Conservation (phyloP, 2,888 invertebrate species). For the Lasioglossum marginatum region DNA sequence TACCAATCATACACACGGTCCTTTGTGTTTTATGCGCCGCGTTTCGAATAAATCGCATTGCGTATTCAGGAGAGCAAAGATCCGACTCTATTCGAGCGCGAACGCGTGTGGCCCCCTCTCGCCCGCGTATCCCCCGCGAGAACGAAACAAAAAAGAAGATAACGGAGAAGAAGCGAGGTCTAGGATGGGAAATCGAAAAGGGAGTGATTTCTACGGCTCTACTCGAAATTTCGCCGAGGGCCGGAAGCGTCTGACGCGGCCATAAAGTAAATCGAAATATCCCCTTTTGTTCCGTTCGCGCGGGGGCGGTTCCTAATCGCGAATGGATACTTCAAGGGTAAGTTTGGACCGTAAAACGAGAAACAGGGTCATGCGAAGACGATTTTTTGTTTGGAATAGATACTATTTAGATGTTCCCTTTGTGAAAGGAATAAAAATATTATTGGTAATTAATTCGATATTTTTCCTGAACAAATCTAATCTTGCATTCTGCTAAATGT, state of each 20-base stretch:
- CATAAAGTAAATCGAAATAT: neutral
- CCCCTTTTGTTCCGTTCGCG: neutral
- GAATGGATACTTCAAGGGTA: slow-evolving; percentile 13
- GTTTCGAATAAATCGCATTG: slow-evolving; percentile 83
- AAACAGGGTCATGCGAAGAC: neutral
- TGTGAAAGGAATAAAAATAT: neutral
- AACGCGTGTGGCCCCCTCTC: slow-evolving; percentile 71
- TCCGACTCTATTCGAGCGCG: slow-evolving; percentile 80
- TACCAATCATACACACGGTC: slow-evolving; percentile 83
- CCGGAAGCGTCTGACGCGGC: slow-evolving; percentile 67
- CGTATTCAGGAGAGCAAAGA: slow-evolving; percentile 83
- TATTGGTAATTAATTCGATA: neutral
- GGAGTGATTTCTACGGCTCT: slow-evolving; percentile 55
- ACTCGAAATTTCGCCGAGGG: slow-evolving; percentile 76
- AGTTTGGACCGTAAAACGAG: neutral
- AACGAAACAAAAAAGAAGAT: slow-evolving; percentile 22
- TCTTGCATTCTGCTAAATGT: too few relatives aligned
- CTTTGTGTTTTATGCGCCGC: slow-evolving; percentile 81
- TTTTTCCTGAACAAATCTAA: neutral
- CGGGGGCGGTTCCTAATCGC: neutral
- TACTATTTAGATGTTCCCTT: neutral
- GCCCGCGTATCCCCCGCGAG: slow-evolving; percentile 43
- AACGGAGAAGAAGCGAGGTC: slow-evolving; percentile 31
- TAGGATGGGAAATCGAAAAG: slow-evolving; percentile 37
- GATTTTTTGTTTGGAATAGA: neutral